These are phyloP conservation scores for Portunus trituberculatus DNA, from an alignment of 1,140 invertebrate genomes.

Conservation along the genomic window DNA sequence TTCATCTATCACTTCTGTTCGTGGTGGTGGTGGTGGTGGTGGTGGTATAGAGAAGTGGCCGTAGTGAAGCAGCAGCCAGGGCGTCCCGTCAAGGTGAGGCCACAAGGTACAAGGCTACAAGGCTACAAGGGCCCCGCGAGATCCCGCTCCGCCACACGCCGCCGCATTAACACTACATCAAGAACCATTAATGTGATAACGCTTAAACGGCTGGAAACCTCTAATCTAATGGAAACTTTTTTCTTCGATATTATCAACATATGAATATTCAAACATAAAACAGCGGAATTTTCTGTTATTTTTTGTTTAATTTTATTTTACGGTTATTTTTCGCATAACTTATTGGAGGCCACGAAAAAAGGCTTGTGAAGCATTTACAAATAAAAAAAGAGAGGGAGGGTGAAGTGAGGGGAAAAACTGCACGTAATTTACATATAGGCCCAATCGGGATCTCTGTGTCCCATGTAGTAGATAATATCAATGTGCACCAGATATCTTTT, in stretches of 20 bases:
- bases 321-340: background rate
- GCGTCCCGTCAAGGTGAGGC: too few species aligned
- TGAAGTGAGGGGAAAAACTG: background rate
- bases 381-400: background rate
- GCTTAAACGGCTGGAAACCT: background rate
- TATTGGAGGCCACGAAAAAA: background rate
- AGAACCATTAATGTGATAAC: constrained; percentile 23
- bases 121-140: too few species aligned
- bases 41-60: too few species aligned
- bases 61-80: too few species aligned
- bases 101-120: too few species aligned
- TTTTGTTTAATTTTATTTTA: background rate
- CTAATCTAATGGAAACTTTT: background rate
- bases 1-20: too few species aligned
- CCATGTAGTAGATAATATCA: background rate
- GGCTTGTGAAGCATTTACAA: background rate
- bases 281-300: background rate
- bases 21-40: too few species aligned
- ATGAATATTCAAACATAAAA: background rate
- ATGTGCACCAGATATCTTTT: background rate
- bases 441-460: background rate
- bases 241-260: background rate
- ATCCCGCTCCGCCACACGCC: background rate
- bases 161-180: background rate
- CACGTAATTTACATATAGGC: background rate